A percentile compares a stretch with the other conserved stretches of the same genome.
These are phyloP conservation scores for Drosophila sechellia DNA, from an alignment of 1,140 invertebrate genomes.

Conservation along the genomic window DNA sequence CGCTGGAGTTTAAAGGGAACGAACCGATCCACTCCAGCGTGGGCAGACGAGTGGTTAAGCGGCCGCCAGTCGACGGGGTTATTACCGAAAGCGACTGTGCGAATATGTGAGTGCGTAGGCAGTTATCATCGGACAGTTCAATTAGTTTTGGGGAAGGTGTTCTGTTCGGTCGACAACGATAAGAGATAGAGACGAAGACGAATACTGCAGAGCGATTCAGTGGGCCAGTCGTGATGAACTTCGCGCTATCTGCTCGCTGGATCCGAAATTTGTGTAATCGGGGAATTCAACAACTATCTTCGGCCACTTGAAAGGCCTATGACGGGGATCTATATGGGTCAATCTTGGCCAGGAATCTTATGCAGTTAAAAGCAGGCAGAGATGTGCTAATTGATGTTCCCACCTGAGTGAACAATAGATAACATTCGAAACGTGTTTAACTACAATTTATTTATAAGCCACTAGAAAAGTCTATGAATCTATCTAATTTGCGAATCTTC, in stretches of 20 bases:
- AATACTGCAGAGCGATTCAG: conserved; percentile 39
- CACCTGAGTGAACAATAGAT: not conserved
- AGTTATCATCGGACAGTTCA: conserved; percentile 22
- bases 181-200: conserved; percentile 19
- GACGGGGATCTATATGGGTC: not conserved
- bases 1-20: conserved; percentile 20
- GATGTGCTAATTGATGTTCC: not conserved
- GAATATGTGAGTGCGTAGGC: conserved; percentile 30
- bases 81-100: conserved; percentile 13
- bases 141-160: conserved; percentile 26
- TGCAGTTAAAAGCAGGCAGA: conserved; percentile 86
- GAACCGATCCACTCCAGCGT: conserved; percentile 34
- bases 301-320: conserved; percentile 1
- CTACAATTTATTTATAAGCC: conserved; percentile 8
- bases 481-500: conserved; percentile 9
- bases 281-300: conserved; percentile 24
- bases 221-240: conserved; percentile 9
- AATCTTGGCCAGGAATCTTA: conserved; percentile 19
- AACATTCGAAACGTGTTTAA: not conserved
- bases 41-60: conserved; percentile 41
- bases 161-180: conserved; percentile 23
- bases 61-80: conserved; percentile 3
- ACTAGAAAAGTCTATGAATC: conserved; percentile 1
- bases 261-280: conserved; percentile 34
- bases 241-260: not conserved